These are phyloP conservation scores for Mormoops blainvillei DNA, from an alignment of 2,113 vertebrate genomes.

Conservation along the genomic window DNA sequence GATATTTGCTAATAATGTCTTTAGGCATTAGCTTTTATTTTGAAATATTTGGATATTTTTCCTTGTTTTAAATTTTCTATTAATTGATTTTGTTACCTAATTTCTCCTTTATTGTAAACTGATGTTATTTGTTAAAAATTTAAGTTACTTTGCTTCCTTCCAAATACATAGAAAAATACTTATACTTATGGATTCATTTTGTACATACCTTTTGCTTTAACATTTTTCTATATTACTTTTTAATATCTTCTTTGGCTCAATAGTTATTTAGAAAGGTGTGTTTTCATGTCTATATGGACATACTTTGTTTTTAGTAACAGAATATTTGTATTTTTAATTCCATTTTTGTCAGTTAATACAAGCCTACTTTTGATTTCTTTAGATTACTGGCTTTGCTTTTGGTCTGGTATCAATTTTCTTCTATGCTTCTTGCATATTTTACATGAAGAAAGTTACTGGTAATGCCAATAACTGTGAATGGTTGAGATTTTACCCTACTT, in stretches of 20 bases:
- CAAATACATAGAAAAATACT: not conserved
- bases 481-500: not conserved
- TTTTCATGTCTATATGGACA: not conserved
- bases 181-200: not conserved
- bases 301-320: not conserved
- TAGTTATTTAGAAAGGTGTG: not conserved
- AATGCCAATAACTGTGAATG: not conserved
- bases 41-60: not conserved
- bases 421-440: not conserved
- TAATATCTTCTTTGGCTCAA: not conserved
- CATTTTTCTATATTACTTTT: not conserved
- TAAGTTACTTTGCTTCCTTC: not conserved
- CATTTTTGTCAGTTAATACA: not conserved
- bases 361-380: not conserved
- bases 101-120: not conserved
- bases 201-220: not conserved
- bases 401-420: not conserved
- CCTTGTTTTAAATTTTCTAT: not conserved
- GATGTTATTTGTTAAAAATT: not conserved
- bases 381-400: not conserved
- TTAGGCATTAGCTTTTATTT: not conserved
- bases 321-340: not conserved
- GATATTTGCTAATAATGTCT: not conserved
- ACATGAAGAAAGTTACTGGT: not conserved
- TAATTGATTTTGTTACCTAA: not conserved